Evolutionary conservation across 2,113 vertebrate genomes (phyloP), one percentile per base, ranked within the genome.

Genomic region (Brienomyrus longianalis): DNA sequence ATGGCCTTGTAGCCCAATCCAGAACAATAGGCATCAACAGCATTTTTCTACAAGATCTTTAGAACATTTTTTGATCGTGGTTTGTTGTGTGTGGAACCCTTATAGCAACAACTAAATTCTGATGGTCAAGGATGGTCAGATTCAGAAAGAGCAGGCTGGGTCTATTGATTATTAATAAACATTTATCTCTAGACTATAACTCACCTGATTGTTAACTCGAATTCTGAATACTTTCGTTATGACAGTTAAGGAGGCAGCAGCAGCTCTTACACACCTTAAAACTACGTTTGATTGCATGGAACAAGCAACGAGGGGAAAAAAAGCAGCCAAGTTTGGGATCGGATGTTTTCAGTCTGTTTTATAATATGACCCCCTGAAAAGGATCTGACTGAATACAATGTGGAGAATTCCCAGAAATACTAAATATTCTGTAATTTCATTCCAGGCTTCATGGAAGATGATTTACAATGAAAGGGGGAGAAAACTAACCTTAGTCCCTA

Each of bases 401-500:
- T 83, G 35, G 51, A 31, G 62, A 35, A 83, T 52, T 31, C 19
- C 54, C 23, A 89, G 47, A 35, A 45, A 10, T 56, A 48, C n/a
- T 86, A 86, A 86, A 27, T 84, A 91, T 17, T 91, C 17, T 92
- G 39, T 89, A 11, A 91, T 4, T 87, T 90, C 6, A 70, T 5
- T 70, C 6, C 80, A 95, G 95, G 93, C 1, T 47, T 51, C 90
- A 90, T 59, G n/a, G 21, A 92, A 90, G 48, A 90, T n/a, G 83
- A 39, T 90, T 90, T n/a, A 83, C 56, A 91, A 2, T 54, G 80
- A 90, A 77, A 39, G 77, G 89, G 92, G 87, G 90, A 88, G 91
- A 92, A 89, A 90, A 89, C 92, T 87, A 39, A 92, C 88, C 45
- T 90, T 90, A 89, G 94, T 88, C 92, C 88, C 89, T 91, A 91